Evolutionary conservation across 2,888 invertebrate genomes (phyloP).

Genomic region (Zygogramma bicolorata): DNA sequence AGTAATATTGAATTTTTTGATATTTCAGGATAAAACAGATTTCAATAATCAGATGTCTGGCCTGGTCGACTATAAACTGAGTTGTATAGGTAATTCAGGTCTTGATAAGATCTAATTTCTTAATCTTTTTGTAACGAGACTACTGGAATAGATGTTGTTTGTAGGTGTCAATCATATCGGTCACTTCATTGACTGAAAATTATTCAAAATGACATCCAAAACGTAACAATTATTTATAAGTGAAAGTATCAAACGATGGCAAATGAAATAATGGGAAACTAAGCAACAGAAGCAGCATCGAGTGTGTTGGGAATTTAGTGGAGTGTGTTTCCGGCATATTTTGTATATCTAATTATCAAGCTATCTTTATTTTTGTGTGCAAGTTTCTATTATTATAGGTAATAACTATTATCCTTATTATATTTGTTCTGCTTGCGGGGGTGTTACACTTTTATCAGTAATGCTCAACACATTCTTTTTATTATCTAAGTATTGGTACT

Average conservation of each 20-base stretch:
- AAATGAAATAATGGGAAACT: no score
- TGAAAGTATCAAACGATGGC: no score
- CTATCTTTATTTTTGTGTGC: constrained; percentile 63
- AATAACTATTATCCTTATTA: constrained; percentile 52
- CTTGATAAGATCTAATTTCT: no score
- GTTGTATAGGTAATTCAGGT: no score
- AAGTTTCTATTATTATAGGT: constrained; percentile 59
- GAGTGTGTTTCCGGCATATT: constrained; percentile 55
- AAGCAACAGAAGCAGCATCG: background rate
- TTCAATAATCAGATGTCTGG: no score
- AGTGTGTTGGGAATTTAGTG: constrained; percentile 39
- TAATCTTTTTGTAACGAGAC: no score
- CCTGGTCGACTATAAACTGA: no score
- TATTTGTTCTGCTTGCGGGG: constrained; percentile 60
- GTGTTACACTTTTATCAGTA: constrained; percentile 58
- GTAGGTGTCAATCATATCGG: background rate
- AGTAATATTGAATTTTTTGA: no score
- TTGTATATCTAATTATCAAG: constrained; percentile 48
- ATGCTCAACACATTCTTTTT: constrained; percentile 44
- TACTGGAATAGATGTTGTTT: no score
- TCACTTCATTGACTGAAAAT: background rate
- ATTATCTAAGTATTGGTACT: constrained; percentile 36
- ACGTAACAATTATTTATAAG: no score
- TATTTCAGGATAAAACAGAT: no score
- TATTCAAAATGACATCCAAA: background rate